Base-by-base conservation (phyloP, 2,113 vertebrate genomes). In the Arenaria interpres region DNA sequence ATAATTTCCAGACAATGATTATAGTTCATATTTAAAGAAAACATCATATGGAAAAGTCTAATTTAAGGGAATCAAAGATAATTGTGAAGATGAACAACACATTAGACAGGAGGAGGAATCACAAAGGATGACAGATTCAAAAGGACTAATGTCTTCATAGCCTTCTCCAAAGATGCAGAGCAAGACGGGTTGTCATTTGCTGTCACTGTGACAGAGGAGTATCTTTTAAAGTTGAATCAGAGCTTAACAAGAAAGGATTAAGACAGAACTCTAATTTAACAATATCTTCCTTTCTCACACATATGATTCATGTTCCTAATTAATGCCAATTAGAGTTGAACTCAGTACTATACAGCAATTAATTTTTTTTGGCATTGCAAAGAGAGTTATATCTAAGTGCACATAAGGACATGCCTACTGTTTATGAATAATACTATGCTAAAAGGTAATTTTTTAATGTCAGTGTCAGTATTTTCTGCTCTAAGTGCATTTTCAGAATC, bases 301-400 rank as follows among this genome's bases (percentile, higher is more conserved):
- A 63, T 21, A 60, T 56, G 54, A 96, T 92, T 93, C 83, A 90
- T 92, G 39, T 71, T 81, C 67, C 59, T 85, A 92, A 96, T 95
- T 96, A 95, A 88, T 88, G 51, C 18, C 64, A 96, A 85, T 92
- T 95, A 94, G 32, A 66, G 22, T 46, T 74, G 67, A 96, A 91
- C 80, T 81, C 39, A 24, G 74, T 54, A 33, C 45, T 51, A 53
- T 43, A n/a, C 3, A 81, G 17, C 12, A 48, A 68, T 82, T 85
- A 67, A 48, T 51, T 57, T 7, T 72, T 76, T 77, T 78, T 54
- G 37, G 39, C 23, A 80, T 41, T 79, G 45, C 14, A 60, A 43
- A 90, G 63, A 54, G 27, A 25, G 33, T 56, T 84, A 5, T n/a
- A 78, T 62, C 13, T 54, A 82, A 76, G 51, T 30, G 28, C 30